Conservation (phyloP, 2,113 vertebrate species). For the Bostrychus sinensis region DNA sequence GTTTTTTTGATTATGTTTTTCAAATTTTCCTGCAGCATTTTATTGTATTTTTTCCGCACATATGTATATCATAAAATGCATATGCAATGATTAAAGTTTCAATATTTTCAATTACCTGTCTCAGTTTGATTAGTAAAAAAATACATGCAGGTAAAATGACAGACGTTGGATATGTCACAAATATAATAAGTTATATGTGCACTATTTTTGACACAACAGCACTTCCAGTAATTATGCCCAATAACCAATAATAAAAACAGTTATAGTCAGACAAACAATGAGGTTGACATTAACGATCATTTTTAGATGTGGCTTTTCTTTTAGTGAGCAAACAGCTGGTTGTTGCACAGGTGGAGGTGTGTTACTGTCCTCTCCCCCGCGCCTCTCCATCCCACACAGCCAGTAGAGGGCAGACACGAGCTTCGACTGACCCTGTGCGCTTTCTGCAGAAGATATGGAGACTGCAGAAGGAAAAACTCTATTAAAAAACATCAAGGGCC, state of each 20-base stretch:
- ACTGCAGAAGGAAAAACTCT: slow-evolving; percentile 20
- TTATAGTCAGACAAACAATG: slow-evolving; percentile 80
- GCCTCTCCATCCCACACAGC: slow-evolving; percentile 90
- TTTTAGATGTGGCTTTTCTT: slow-evolving; percentile 80
- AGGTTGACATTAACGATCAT: slow-evolving; percentile 85
- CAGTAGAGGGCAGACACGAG: slow-evolving; percentile 81
- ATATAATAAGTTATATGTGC: background rate
- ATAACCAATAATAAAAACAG: slow-evolving; percentile 88
- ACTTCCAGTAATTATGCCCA: slow-evolving; percentile 80
- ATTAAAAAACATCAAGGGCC: background rate
- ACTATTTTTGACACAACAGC: background rate
- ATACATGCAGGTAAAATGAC: background rate
- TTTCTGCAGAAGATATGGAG: slow-evolving; percentile 30
- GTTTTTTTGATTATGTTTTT: slow-evolving; percentile 4
- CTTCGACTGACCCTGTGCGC: slow-evolving; percentile 61
- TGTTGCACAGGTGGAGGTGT: background rate
- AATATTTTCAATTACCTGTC: slow-evolving; percentile 27
- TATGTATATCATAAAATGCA: slow-evolving; percentile 29
- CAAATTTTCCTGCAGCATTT: slow-evolving; percentile 24
- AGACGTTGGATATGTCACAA: background rate
- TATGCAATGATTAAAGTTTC: slow-evolving; percentile 52
- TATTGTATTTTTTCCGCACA: slow-evolving; percentile 32
- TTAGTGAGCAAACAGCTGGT: slow-evolving; percentile 45
- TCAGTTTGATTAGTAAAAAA: slow-evolving; percentile 1
- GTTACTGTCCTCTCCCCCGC: background rate